phyloP scores from a whole-genome alignment of 2,888 invertebrate genomes.

The Macropis europaea region DNA sequence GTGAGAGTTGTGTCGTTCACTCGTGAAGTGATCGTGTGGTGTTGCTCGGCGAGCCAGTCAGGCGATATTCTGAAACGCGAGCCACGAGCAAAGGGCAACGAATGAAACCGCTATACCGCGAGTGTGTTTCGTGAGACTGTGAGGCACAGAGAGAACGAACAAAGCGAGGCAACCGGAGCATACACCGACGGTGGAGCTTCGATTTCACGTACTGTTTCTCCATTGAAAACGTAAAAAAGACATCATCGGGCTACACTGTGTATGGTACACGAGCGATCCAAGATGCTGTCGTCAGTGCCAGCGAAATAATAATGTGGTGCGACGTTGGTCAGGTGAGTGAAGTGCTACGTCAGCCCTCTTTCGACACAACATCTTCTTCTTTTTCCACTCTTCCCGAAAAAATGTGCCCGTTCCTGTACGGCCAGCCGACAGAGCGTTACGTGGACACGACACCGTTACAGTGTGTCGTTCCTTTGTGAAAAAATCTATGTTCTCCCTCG shows the following conservation, averaged over 20 bases:
- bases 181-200: conserved; percentile 52
- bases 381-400: conserved; percentile 1
- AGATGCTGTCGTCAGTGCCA: conserved; percentile 79
- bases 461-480: conserved; percentile 33
- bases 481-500: not conserved
- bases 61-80: conserved; percentile 38
- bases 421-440: conserved; percentile 45
- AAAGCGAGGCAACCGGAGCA: conserved; percentile 33
- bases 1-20: conserved; percentile 70
- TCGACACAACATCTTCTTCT: not conserved
- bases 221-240: conserved; percentile 45
- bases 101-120: conserved; percentile 14
- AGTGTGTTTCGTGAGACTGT: conserved; percentile 63
- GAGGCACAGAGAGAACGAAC: conserved; percentile 47
- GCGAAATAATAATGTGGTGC: conserved; percentile 79
- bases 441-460: conserved; percentile 24
- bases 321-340: conserved; percentile 79
- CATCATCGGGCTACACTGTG: conserved; percentile 61
- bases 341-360: conserved; percentile 44
- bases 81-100: conserved; percentile 18
- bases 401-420: conserved; percentile 32
- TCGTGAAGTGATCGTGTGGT: conserved; percentile 73
- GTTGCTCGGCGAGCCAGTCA: conserved; percentile 56
- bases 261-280: conserved; percentile 75
- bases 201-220: conserved; percentile 51